A percentile compares a stretch with the other conserved stretches of the same genome.
Evolutionary conservation across 2,888 invertebrate species (phyloP).

Genomic region (Tipula unca): DNA sequence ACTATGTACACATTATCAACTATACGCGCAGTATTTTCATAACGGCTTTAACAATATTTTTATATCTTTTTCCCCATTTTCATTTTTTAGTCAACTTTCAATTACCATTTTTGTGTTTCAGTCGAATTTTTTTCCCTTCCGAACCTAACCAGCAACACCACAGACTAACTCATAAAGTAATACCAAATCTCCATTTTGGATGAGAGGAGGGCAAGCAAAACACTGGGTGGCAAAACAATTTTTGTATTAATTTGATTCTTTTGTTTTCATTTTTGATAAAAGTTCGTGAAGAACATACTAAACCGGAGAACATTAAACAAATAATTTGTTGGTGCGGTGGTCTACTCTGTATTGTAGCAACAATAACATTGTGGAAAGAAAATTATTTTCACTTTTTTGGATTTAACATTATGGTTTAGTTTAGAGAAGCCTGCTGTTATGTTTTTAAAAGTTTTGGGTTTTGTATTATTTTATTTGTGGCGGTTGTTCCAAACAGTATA

Average conservation of each 20-base stretch:
- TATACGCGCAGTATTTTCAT: no score
- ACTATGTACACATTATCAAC: no score
- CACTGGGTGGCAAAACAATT: neutral
- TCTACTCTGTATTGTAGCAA: no score
- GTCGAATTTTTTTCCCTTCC: neutral
- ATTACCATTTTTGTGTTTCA: neutral
- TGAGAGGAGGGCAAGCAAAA: neutral
- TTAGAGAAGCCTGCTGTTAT: neutral
- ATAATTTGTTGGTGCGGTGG: neutral
- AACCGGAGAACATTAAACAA: neutral
- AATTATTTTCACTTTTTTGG: neutral
- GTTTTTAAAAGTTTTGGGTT: neutral
- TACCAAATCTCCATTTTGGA: neutral
- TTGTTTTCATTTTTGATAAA: neutral
- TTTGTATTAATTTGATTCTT: neutral
- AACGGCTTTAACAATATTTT: neutral
- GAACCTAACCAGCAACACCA: neutral
- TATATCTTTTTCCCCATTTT: neutral
- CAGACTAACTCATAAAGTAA: neutral
- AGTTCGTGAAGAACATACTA: neutral
- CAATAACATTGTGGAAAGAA: neutral
- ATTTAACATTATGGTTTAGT: neutral
- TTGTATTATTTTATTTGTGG: neutral
- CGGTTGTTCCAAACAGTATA: neutral
- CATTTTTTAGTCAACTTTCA: neutral